Evolutionary conservation across 2,797 vertebrate species (phyloP).

Genomic region (Eptatretus atami): DNA sequence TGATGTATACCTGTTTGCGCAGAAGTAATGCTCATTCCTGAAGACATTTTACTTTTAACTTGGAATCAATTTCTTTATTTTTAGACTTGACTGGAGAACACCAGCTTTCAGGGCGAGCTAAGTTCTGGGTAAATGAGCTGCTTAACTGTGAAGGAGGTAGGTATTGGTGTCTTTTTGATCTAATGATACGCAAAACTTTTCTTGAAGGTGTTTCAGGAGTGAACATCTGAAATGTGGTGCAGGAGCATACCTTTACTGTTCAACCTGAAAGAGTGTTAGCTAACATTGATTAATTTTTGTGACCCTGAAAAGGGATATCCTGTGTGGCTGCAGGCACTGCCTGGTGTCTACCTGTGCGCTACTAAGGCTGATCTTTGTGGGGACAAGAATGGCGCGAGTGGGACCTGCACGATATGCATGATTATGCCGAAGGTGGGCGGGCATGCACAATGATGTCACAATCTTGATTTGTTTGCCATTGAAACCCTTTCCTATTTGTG

Average conservation of each 20-base stretch:
- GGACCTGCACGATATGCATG: slow-evolving; percentile 69
- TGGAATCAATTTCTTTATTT: background rate
- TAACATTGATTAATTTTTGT: too few species aligned
- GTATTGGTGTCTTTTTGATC: slow-evolving; percentile 4
- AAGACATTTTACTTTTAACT: slow-evolving; percentile 3
- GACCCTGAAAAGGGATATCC: background rate
- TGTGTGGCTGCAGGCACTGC: slow-evolving; percentile 30
- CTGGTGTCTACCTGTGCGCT: slow-evolving; percentile 71
- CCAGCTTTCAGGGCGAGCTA: slow-evolving; percentile 65
- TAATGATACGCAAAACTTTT: background rate
- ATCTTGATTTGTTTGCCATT: slow-evolving; percentile 6
- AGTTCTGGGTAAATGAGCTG: slow-evolving; percentile 88
- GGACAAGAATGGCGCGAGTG: slow-evolving; percentile 26
- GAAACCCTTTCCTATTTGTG: slow-evolving; percentile 8
- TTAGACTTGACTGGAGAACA: slow-evolving; percentile 63
- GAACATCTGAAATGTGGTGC: background rate
- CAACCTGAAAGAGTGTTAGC: too few species aligned
- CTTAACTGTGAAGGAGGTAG: slow-evolving; percentile 68
- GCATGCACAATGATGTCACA: background rate
- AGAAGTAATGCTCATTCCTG: background rate
- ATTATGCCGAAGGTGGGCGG: slow-evolving; percentile 58
- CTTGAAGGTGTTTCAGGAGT: background rate
- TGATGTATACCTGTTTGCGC: background rate
- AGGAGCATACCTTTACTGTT: background rate
- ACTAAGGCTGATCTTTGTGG: slow-evolving; percentile 76